Base-by-base conservation (phyloP, 2,113 vertebrate species). In the Polypterus bichir region DNA sequence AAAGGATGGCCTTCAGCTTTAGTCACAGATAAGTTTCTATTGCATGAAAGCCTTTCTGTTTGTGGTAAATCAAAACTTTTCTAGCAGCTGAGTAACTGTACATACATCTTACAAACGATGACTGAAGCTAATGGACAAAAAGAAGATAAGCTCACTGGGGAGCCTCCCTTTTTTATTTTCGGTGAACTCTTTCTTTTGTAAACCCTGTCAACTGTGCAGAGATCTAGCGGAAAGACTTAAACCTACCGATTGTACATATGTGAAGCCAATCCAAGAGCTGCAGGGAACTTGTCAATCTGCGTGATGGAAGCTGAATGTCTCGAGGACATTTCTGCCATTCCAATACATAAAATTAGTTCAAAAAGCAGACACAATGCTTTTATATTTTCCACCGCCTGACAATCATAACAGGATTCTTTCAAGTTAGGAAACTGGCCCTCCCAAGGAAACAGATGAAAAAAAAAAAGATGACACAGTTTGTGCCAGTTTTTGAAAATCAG, bases 321-420 rank as follows among this genome's bases (percentile, higher is more conserved):
- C 55, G 55, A 11, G 9, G 46, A 57, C 46, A 47, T 49, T 9
- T 49, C 11, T 27, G 55, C 57, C 27, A 64, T 48, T 64, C 9
- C 3, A 45, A 48, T 49, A 49, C 44, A 59, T 9, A 59, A 45
- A 58, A 46, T 58, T 59, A 59, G 48, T 64, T 64, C 48, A 45
- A 46, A 59, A 11, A 6, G 57, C 62, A 59, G 44, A 7, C 7
- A n/a, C 48, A 58, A 59, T 51, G 55, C 45, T 47, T 10, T 45
- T 27, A 58, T 27, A 44, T 4, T 45, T 45, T n/a, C 10, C 44
- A 27, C 10, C 6, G 11, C 54, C 44, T 58, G 11, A 5, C 56
- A 58, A 44, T 44, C 9, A 58, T 27, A 27, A 27, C 27, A 27
- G 27, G 27, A 27, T 27, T 27, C 27, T 27, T 27, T 27, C 27